Evolutionary conservation across 23 tunicate species (phyloP).

Genomic region (Ascidia mentula): DNA sequence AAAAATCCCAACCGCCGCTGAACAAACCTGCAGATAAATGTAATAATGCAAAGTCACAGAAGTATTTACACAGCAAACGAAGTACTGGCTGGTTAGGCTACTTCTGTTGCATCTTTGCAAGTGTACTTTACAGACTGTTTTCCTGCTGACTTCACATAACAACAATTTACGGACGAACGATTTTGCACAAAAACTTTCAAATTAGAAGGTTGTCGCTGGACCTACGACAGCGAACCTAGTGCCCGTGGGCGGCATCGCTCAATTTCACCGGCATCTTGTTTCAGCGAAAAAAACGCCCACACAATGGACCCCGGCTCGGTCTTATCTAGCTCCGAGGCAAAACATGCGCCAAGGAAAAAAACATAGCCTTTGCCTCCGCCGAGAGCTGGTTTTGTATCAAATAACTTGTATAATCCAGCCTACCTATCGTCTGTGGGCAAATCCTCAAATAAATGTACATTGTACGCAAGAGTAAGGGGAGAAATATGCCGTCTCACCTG

Average conservation of each 20-base stretch:
- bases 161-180: neutral
- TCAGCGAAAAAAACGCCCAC: neutral
- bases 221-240: neutral
- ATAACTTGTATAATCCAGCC: too few relatives aligned
- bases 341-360: neutral
- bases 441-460: too few relatives aligned
- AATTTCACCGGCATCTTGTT: neutral
- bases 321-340: neutral
- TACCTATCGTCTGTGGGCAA: too few relatives aligned
- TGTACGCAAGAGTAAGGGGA: too few relatives aligned
- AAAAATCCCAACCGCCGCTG: neutral
- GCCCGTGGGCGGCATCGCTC: neutral
- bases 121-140: neutral
- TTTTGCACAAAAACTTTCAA: neutral
- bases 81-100: too few relatives aligned
- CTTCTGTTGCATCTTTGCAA: neutral
- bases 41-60: neutral
- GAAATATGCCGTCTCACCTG: too few relatives aligned
- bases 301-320: neutral
- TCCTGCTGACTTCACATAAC: neutral
- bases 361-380: too few relatives aligned
- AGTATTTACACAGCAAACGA: neutral
- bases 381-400: too few relatives aligned
- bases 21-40: neutral
- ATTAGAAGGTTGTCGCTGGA: neutral